A percentile compares a stretch with the other conserved stretches of the same genome.
Conservation (phyloP, 2,888 invertebrate genomes). For the Pseudolycoriella hygida region DNA sequence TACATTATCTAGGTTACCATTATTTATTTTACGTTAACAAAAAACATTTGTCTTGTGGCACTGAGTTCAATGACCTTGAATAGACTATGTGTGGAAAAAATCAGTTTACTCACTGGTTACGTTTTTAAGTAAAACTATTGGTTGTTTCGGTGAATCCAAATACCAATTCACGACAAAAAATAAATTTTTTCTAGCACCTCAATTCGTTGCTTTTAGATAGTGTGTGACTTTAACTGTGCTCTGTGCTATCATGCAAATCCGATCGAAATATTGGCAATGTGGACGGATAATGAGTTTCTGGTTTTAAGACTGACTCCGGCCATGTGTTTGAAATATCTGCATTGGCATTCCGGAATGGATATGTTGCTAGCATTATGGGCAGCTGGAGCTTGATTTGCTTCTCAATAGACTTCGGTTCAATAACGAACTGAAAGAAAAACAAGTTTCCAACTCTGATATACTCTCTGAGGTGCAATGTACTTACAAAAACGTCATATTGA, state of each 20-base stretch:
- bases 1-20: no score
- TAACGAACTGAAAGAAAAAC: slow-evolving; percentile 51
- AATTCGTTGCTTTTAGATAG: not conserved
- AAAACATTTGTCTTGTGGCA: no score
- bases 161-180: no score
- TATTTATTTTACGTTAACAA: no score
- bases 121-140: no score
- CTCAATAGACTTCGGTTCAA: slow-evolving; percentile 79
- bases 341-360: slow-evolving; percentile 55
- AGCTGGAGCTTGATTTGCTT: slow-evolving; percentile 83
- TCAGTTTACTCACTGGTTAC: no score
- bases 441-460: no score
- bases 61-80: no score
- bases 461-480: slow-evolving; percentile 30
- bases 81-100: no score
- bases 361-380: slow-evolving; percentile 82
- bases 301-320: slow-evolving; percentile 45
- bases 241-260: slow-evolving; percentile 55
- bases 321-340: slow-evolving; percentile 38
- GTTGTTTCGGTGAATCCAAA: no score
- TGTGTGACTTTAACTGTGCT: slow-evolving; percentile 7
- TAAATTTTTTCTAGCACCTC: no score
- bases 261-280: slow-evolving; percentile 82
- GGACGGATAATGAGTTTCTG: slow-evolving; percentile 83
- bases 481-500: slow-evolving; percentile 81